Base-by-base conservation (phyloP, 2,888 invertebrate species). In the Cerastoderma edule region DNA sequence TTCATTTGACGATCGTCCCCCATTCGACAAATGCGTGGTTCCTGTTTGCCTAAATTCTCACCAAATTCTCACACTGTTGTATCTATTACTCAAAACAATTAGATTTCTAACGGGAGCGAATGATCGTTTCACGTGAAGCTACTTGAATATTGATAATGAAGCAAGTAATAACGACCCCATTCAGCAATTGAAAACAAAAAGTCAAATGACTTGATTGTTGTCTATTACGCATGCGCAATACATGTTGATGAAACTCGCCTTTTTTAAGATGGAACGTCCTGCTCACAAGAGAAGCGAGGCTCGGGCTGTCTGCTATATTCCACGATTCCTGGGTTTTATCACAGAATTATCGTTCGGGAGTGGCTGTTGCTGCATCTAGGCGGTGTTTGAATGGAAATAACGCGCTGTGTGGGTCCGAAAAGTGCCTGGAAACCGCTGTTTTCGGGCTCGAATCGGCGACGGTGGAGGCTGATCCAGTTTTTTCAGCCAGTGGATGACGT, bases 171-270 rank as follows among this genome's bases (percentile, higher is more conserved):
- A 33, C n/a, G n/a, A 24, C 60, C 53, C 35, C 64, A 16, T 32
- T n/a, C 56, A 54, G 54, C 27, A 22, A 46, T 64, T 39, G n/a
- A n/a, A n/a, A n/a, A n/a, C 13, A 53, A 63, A 70, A 70, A 65
- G 39, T 70, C 70, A 60, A 35, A 54, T 53, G 71, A 71, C 65
- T n/a, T 19, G 39, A 56, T 28, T 13, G 35, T 39, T 44, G 60
- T 30, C 56, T 65, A 24, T 27, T 64, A 65, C 74, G 74, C 74
- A 74, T 74, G 74, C 74, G 74, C 57, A 39, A 16, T 27, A 6
- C 32, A 68, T 46, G 54, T 64, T 69, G 68, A 50, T 66, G 60
- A 33, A 35, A 33, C 60, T 35, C 22, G 60, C 22, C 50, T 50
- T 48, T 60, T 66, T 66, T 48, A 50, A 66, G 48, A 48, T 48